Conservation (phyloP, 2,113 vertebrate genomes). For the Sapayoa aenigma region DNA sequence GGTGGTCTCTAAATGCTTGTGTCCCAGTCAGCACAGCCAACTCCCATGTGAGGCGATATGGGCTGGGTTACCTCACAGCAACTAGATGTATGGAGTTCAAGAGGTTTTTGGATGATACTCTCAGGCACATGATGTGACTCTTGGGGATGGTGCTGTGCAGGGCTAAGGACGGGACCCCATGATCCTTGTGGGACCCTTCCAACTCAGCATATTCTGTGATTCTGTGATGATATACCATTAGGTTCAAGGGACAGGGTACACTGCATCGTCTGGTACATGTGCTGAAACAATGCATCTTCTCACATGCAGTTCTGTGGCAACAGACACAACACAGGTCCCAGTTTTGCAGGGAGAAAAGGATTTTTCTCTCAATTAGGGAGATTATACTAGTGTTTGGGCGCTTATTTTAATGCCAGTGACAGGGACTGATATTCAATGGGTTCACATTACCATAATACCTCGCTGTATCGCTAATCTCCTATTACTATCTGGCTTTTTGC, state of each 20-base stretch:
- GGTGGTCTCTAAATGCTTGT: not conserved
- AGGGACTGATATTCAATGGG: not conserved
- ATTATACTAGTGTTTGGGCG: not conserved
- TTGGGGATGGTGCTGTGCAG: not conserved
- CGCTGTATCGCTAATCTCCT: no score
- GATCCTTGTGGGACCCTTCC: not conserved
- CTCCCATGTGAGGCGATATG: accelerated
- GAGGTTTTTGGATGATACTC: not conserved
- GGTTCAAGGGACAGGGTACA: not conserved
- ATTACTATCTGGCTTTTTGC: no score
- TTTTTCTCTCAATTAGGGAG: not conserved
- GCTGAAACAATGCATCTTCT: accelerated
- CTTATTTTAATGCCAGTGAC: not conserved
- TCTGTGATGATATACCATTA: accelerated
- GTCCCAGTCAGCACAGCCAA: not conserved
- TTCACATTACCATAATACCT: no score
- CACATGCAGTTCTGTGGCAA: accelerated
- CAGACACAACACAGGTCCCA: accelerated
- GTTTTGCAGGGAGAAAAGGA: not conserved
- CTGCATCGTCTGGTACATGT: accelerated
- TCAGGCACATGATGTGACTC: not conserved
- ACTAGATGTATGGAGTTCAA: not conserved
- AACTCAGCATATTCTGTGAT: not conserved
- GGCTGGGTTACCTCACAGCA: not conserved
- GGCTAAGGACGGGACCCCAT: not conserved